These are phyloP conservation scores for Hydrozoanthus gracilis DNA, from an alignment of 92 coral and sea anemone genomes.

Conservation along the genomic window DNA sequence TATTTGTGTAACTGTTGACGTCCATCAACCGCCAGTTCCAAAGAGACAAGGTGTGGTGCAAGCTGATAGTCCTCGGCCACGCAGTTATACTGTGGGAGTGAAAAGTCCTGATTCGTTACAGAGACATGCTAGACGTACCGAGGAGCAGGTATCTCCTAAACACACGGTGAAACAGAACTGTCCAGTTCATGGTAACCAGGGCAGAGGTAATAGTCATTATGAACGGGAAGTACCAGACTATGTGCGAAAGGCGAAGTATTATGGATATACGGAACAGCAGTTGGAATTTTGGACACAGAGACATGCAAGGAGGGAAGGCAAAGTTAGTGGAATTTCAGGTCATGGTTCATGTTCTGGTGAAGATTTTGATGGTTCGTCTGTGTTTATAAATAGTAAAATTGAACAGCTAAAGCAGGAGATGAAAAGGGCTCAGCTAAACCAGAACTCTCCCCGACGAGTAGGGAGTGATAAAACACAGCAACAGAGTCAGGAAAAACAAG, in stretches of 20 bases:
- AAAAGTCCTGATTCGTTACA: constrained; percentile 1
- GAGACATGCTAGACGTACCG: not conserved
- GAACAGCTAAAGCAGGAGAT: constrained; percentile 46
- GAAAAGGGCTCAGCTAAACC: constrained; percentile 39
- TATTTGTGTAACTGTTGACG: constrained; percentile 30
- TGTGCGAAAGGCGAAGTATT: constrained; percentile 37
- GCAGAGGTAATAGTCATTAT: not conserved
- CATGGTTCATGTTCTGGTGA: constrained; percentile 2
- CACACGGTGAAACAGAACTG: not conserved
- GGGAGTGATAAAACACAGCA: constrained; percentile 40
- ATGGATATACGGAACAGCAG: constrained; percentile 42
- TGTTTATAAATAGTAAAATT: constrained; percentile 27
- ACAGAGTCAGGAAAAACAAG: constrained; percentile 36
- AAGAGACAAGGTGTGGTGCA: constrained; percentile 5
- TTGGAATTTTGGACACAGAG: constrained; percentile 45
- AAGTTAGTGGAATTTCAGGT: not conserved
- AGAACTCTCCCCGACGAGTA: constrained; percentile 39
- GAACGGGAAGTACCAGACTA: constrained; percentile 14
- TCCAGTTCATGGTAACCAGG: not conserved
- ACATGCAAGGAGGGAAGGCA: constrained; percentile 25
- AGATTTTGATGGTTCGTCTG: not conserved
- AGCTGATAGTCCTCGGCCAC: not conserved
- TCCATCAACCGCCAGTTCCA: constrained; percentile 33
- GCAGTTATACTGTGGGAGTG: not conserved
- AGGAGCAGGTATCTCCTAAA: not conserved